Evolutionary conservation across 92 coral and sea anemone species (phyloP), one percentile per base, ranked within the genome.

Genomic region (Zoanthus gigantus): DNA sequence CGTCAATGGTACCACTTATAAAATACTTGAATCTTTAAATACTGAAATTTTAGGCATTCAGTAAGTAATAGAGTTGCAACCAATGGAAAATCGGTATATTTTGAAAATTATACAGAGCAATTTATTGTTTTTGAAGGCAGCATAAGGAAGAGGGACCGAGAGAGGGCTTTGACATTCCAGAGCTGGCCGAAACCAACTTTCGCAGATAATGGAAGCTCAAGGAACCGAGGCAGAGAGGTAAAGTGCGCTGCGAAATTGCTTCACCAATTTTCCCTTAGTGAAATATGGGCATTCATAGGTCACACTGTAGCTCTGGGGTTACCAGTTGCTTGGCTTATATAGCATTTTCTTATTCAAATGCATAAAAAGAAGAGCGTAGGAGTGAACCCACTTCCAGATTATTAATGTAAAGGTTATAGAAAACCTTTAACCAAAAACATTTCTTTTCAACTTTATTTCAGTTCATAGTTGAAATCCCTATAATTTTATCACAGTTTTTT

Each of bases 141-240:
- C 53, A 79, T 84, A 46, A 83, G 92, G 31, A 94, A 93, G 72
- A 89, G 93, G 61, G 93, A 91, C 47, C 67, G 92, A 44, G 94
- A 93, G 34, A 78, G 90, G 34, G 95, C 92, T 9, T 90, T 95
- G 0, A 90, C 95, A 5, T 94, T 92, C 87, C 95, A 85, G 28
- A 79, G 48, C 83, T 94, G 95, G 92, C 89, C 91, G 45, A 84
- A 89, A 50, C 66, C 86, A 53, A 88, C 91, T 9, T 91, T 78
- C 89, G 78, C 83, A 10, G 90, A 72, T 78, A 82, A 72, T 44
- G 87, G 83, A 82, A 89, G 87, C 52, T 92, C 89, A 46, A 87
- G 93, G 89, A 81, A 71, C 61, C 76, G 96, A 37, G 85, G 89
- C 71, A 94, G 42, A 37, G 42, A 37, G 42, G 42, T 37, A 37